A percentile compares a stretch with the other conserved stretches of the same genome.
phyloP scores from a whole-genome alignment of 2,888 invertebrate genomes.

The Phrixothrix hirtus region DNA sequence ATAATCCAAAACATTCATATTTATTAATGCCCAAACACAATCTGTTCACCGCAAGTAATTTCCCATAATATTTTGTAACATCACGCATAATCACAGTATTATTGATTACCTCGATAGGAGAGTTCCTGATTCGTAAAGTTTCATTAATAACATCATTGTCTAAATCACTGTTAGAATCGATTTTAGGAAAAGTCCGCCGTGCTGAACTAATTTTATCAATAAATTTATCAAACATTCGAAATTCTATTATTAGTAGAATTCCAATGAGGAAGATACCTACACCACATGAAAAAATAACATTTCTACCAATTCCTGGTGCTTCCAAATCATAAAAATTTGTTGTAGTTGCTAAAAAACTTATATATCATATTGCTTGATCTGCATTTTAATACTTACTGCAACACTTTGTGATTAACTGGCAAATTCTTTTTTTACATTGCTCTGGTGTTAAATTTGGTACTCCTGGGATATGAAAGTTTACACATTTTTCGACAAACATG shows the following conservation, averaged over 20 bases:
- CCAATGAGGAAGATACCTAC: conserved; percentile 64
- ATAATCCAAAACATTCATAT: conserved; percentile 78
- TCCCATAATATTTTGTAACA: conserved; percentile 73
- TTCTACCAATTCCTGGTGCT: conserved; percentile 70
- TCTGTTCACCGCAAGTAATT: conserved; percentile 77
- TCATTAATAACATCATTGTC: conserved; percentile 64
- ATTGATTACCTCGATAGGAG: conserved; percentile 50
- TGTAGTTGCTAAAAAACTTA: conserved; percentile 33
- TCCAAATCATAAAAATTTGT: conserved; percentile 66
- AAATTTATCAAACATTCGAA: conserved; percentile 60
- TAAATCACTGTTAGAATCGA: background rate
- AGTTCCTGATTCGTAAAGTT: conserved; percentile 55
- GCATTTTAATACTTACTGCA: background rate
- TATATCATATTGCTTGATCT: background rate
- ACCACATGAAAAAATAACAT: conserved; percentile 63
- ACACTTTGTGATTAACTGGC: no score
- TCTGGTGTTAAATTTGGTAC: no score
- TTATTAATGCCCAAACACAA: conserved; percentile 58
- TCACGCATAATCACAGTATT: conserved; percentile 65
- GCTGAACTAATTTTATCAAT: conserved; percentile 44
- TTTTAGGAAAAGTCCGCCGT: conserved; percentile 25
- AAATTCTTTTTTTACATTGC: no score
- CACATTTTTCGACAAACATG: conserved; percentile 27
- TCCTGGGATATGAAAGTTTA: conserved; percentile 10
- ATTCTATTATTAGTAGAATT: conserved; percentile 68